Evolutionary conservation across 2,888 invertebrate genomes (phyloP), one percentile per base, ranked within the genome.

Genomic region (Glyphotaelius pellucidus): DNA sequence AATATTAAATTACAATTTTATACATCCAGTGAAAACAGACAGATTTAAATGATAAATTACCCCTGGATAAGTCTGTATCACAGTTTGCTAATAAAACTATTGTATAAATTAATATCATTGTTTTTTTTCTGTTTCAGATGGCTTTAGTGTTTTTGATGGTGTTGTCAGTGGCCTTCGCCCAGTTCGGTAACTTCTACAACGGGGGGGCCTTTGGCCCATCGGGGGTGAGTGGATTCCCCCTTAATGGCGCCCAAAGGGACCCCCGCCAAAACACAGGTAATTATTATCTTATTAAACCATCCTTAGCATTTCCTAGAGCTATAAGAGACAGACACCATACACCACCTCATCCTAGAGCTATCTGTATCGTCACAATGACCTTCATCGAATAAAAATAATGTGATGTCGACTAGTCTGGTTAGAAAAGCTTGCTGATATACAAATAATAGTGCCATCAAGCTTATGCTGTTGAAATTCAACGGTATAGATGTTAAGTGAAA

Each of bases 131-230:
- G n/a, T 92, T 92, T n/a, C 95, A 96, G 96, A 95, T 95, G 93
- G 94, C 96, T 94, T 95, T 95, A 89, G 92, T 95, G 92, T 95
- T 95, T 94, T 95, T 95, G 94, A 95, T 96, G 95, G 93, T 96
- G 95, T 93, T 94, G 93, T 95, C 95, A 93, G 94, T 96, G 35
- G 94, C 95, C 91, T 94, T 95, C 81, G 96, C 96, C 35, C 96
- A 96, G 94, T 96, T 94, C 93, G 95, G 93, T 81, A 92, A 93
- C 81, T 92, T 93, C 84, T 92, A 92, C 88, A 90, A 86, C 2
- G 90, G 81, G 32, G 92, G 92, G 52, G 87, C 90, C 87, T 93
- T 90, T 52, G 93, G 92, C 25, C 91, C 92, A 35, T 91, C 80
- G 67, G 92, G 89, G 19, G 91, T 85, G 80, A 79, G 87, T 19